phyloP scores from a whole-genome alignment of 1,140 invertebrate species.

The Anastatus disparis region DNA sequence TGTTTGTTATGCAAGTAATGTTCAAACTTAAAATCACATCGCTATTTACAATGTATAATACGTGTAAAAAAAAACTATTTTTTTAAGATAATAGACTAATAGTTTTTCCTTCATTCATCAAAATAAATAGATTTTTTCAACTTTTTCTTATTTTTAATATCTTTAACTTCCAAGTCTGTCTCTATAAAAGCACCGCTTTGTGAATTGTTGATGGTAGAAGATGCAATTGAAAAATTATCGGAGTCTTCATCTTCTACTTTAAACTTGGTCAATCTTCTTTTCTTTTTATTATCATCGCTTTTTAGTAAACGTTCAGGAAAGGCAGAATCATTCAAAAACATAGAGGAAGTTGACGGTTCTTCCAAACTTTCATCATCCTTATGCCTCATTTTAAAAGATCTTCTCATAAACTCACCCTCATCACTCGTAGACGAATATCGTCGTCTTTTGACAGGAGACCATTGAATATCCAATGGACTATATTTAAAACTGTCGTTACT shows the following conservation, averaged over 20 bases:
- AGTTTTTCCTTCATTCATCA: slow-evolving; percentile 16
- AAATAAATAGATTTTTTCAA: slow-evolving; percentile 15
- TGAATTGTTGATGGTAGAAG: too few relatives aligned
- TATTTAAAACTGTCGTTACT: neutral
- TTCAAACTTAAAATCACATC: too few relatives aligned
- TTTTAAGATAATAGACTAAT: neutral
- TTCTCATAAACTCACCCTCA: neutral
- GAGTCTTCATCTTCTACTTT: too few relatives aligned
- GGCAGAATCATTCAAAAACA: too few relatives aligned
- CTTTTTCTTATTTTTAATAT: neutral
- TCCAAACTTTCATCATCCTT: too few relatives aligned
- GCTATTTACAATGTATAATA: neutral
- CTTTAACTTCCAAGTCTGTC: too few relatives aligned
- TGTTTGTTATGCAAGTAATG: neutral
- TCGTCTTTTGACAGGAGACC: neutral
- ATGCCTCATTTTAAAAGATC: neutral
- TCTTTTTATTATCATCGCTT: neutral
- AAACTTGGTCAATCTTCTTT: neutral
- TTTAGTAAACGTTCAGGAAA: too few relatives aligned
- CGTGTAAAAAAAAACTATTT: neutral
- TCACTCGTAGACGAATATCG: neutral
- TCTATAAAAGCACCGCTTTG: neutral
- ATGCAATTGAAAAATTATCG: neutral
- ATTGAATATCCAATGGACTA: neutral
- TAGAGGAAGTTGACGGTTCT: too few relatives aligned